Evolutionary conservation across 2,113 vertebrate genomes (phyloP).

Genomic region (Smithornis capensis): DNA sequence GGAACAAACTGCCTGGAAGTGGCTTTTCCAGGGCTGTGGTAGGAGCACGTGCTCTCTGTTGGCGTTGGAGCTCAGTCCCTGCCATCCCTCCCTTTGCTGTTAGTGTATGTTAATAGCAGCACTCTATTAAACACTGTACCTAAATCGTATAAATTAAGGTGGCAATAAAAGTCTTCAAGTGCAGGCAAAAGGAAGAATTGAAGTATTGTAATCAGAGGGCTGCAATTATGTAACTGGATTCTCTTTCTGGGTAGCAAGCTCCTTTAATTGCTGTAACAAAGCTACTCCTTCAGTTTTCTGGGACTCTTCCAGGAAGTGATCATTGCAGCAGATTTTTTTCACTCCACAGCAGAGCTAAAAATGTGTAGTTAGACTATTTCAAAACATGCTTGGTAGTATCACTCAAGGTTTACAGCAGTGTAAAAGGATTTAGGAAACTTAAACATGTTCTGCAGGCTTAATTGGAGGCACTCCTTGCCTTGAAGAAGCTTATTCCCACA

Average conservation of each 20-base stretch:
- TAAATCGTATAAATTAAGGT: slow-evolving; percentile 35
- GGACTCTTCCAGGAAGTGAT: slow-evolving; percentile 52
- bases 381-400: slow-evolving; percentile 34
- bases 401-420: background rate
- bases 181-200: slow-evolving; percentile 65
- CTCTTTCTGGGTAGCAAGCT: slow-evolving; percentile 59
- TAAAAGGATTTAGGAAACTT: slow-evolving; percentile 3
- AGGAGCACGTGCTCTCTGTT: background rate
- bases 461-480: background rate
- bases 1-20: background rate
- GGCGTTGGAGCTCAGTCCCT: background rate
- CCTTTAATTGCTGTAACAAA: slow-evolving; percentile 72
- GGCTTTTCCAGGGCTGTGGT: background rate
- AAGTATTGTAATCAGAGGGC: slow-evolving; percentile 70
- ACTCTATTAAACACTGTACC: background rate
- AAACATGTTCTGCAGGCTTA: background rate
- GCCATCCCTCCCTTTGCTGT: background rate
- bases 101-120: background rate
- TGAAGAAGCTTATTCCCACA: background rate
- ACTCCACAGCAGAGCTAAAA: slow-evolving; percentile 33
- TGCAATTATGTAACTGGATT: slow-evolving; percentile 71
- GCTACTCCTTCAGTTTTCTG: slow-evolving; percentile 68
- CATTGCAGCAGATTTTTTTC: slow-evolving; percentile 49
- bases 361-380: slow-evolving; percentile 40
- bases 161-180: slow-evolving; percentile 9